Evolutionary conservation across 2,113 vertebrate genomes (phyloP), one percentile per base, ranked within the genome.

Genomic region (Oenanthe melanoleuca): DNA sequence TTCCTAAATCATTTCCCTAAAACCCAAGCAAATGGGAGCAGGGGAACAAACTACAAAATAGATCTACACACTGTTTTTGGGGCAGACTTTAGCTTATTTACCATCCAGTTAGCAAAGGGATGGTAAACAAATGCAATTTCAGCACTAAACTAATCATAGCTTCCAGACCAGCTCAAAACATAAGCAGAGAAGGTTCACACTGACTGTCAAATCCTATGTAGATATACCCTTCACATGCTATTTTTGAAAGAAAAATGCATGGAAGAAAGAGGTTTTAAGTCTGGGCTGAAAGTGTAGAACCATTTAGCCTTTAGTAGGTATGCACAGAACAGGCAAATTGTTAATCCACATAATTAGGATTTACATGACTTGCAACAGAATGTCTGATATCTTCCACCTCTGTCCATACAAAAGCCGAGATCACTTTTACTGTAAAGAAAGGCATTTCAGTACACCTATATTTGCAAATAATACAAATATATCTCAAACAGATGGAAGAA

Each of bases 161-260:
- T 75, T 78, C 65, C 25, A 37, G 61, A 52, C 65, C 44, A 64
- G 28, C 42, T 59, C 29, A 47, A n/a, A 40, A 38, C 33, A 42
- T 13, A 73, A 37, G 33, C 24, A 93, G 28, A 89, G 29, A 63
- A 47, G 38, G n/a, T 18, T 75, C 66, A 64, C 44, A 72, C 2
- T 33, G 9, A 73, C 15, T 59, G 69, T 21, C 78, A 89, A 86
- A 70, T 45, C 33, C 26, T 25, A 26, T 11, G 21, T 9, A 83
- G 21, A 66, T 14, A 69, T 1, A 57, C 4, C 8, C 7, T 73
- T 55, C 60, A 47, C 0, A 1, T 8, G 1, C 12, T 57, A 19
- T 64, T 88, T 71, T 63, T 84, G 49, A 78, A 80, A 75, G 56
- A 47, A 61, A 81, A 89, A 53, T 0, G 1, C 10, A 67, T 7